Conservation (phyloP, 2,888 invertebrate species). For the Drosophila flavopinicola region DNA sequence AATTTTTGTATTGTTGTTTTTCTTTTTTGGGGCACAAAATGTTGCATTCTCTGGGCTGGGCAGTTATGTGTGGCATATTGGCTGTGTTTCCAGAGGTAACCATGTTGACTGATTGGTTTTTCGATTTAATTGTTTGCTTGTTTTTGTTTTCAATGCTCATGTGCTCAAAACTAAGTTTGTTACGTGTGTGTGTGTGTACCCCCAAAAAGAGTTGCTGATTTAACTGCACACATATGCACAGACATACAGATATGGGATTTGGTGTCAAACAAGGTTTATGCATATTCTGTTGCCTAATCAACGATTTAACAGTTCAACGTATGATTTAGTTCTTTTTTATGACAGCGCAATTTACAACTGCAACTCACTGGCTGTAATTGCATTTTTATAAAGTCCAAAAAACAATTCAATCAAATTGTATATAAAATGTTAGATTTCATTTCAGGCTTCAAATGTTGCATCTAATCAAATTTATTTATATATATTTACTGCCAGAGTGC, state of each 20-base stretch:
- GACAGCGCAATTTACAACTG: too few relatives aligned
- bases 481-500: too few relatives aligned
- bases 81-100: conserved; percentile 32
- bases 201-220: conserved; percentile 2
- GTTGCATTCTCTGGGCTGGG: conserved; percentile 33
- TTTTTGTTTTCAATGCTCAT: conserved; percentile 34
- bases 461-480: too few relatives aligned
- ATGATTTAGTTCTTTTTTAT: too few relatives aligned
- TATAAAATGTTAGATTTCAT: too few relatives aligned
- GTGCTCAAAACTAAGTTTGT: conserved; percentile 24
- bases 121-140: conserved; percentile 58
- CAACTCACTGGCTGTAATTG: too few relatives aligned
- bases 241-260: neutral
- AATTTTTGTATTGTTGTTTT: conserved; percentile 69
- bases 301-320: neutral
- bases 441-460: too few relatives aligned
- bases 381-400: too few relatives aligned
- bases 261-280: neutral
- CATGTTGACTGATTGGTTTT: conserved; percentile 71
- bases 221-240: conserved; percentile 20
- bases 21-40: conserved; percentile 50
- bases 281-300: neutral
- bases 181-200: too few relatives aligned
- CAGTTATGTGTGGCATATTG: conserved; percentile 25
- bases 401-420: too few relatives aligned